Percentiles rank a stretch among this genome's conserved stretches.
These are phyloP conservation scores for silkworm (Bombyx mori) DNA, from an alignment of 1,140 invertebrate genomes.

Conservation along the genomic window DNA sequence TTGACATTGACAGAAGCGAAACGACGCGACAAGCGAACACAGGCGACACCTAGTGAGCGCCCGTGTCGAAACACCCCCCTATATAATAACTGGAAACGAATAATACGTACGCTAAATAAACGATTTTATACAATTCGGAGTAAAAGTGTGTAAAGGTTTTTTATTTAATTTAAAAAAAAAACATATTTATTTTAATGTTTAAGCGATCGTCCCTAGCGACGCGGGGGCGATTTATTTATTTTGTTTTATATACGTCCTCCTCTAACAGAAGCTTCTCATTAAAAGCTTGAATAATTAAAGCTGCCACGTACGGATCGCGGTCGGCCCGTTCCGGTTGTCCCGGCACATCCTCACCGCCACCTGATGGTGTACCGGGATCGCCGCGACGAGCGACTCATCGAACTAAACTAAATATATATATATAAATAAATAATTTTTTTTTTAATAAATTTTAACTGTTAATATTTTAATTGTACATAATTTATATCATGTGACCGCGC, in stretches of 20 bases:
- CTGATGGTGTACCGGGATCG: conserved; percentile 17
- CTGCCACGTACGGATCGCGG: conserved; percentile 22
- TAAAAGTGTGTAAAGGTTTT: conserved; percentile 55
- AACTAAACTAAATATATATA: no score
- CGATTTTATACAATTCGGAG: conserved; percentile 54
- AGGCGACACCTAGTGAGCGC: no score
- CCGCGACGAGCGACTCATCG: conserved; percentile 28
- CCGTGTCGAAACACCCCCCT: no score
- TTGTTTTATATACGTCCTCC: conserved; percentile 39
- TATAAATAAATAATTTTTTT: conserved; percentile 35
- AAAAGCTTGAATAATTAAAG: conserved; percentile 60
- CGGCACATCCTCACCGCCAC: conserved; percentile 14
- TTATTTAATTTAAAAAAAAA: conserved; percentile 16
- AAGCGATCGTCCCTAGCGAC: conserved; percentile 66
- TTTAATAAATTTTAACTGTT: conserved; percentile 63
- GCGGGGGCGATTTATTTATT: conserved; percentile 41
- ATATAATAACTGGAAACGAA: background rate
- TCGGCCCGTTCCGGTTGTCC: conserved; percentile 8
- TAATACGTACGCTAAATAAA: background rate
- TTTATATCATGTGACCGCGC: conserved; percentile 58
- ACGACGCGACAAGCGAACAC: background rate
- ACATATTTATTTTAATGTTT: conserved; percentile 58
- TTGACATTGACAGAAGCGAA: background rate
- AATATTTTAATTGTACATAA: conserved; percentile 67
- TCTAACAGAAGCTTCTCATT: conserved; percentile 57